Conservation (phyloP, 2,888 invertebrate genomes). For the Scelioninae gen. 1 region DNA sequence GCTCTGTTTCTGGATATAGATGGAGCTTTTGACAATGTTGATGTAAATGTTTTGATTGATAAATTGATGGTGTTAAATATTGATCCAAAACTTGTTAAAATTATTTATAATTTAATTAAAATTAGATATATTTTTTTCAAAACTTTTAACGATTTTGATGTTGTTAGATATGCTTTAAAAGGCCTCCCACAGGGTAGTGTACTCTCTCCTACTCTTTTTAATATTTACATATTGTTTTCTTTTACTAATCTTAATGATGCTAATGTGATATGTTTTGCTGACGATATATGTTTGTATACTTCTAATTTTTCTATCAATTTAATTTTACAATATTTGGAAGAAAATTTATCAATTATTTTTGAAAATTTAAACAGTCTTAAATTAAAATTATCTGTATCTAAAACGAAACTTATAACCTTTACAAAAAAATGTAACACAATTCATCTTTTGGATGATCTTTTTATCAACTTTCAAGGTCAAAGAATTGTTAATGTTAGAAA, state of each 20-base stretch:
- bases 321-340: too few relatives aligned
- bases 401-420: slow-evolving; percentile 26
- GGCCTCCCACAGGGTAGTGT: slow-evolving; percentile 36
- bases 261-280: slow-evolving; percentile 6
- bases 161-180: background rate
- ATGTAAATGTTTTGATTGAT: too few relatives aligned
- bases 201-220: slow-evolving; percentile 35
- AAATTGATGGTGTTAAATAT: slow-evolving; percentile 7
- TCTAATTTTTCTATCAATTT: too few relatives aligned
- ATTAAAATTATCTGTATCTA: slow-evolving; percentile 12
- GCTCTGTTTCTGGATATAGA: slow-evolving; percentile 14
- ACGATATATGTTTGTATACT: slow-evolving; percentile 5
- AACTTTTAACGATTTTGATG: slow-evolving; percentile 10
- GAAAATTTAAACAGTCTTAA: too few relatives aligned
- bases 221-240: slow-evolving; percentile 1
- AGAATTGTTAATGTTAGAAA: too few relatives aligned
- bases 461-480: too few relatives aligned
- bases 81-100: slow-evolving; percentile 11
- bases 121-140: background rate
- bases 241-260: background rate
- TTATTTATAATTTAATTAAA: slow-evolving; percentile 18
- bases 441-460: too few relatives aligned
- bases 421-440: too few relatives aligned
- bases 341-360: too few relatives aligned
- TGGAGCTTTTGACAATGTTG: slow-evolving; percentile 22